A percentile compares a stretch with the other conserved stretches of the same genome.
Evolutionary conservation across 2,888 invertebrate genomes (phyloP).

Genomic region (Terebella lapidaria): DNA sequence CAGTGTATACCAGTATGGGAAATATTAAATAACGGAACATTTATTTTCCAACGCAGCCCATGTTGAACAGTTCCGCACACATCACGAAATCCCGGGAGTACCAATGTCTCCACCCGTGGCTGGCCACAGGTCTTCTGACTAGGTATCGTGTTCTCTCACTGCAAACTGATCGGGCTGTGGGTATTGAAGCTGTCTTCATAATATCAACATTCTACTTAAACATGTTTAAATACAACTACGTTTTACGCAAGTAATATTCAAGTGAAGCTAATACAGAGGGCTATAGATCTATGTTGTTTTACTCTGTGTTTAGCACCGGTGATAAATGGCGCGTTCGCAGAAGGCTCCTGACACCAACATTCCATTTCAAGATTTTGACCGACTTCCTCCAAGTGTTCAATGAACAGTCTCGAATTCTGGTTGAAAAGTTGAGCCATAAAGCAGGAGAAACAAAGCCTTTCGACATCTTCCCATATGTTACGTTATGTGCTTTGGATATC

Average conservation of each 20-base stretch:
- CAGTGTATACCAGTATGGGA: no score
- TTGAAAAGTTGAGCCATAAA: constrained; percentile 56
- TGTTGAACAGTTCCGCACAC: constrained; percentile 12
- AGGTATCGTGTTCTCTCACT: no score
- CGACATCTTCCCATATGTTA: constrained; percentile 63
- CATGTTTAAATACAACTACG: no score
- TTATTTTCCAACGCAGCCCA: no score
- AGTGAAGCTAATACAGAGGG: no score
- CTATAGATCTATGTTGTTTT: no score
- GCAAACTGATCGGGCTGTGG: no score
- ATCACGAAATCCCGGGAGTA: constrained; percentile 54
- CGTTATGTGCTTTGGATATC: constrained; percentile 63
- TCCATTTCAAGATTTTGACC: constrained; percentile 73
- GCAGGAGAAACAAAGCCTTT: constrained; percentile 31
- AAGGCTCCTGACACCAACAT: constrained; percentile 71
- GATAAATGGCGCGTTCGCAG: constrained; percentile 67
- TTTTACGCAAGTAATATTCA: no score
- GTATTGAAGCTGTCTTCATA: no score
- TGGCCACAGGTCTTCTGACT: constrained; percentile 57
- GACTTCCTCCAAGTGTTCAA: constrained; percentile 69
- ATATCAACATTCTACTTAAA: no score
- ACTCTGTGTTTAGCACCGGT: no score
- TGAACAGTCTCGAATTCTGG: constrained; percentile 61
- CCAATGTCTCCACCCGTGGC: constrained; percentile 56
- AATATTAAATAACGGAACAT: no score